Evolutionary conservation across 2,113 vertebrate genomes (phyloP).

Genomic region (Sinocyclocheilus anophthalmus): DNA sequence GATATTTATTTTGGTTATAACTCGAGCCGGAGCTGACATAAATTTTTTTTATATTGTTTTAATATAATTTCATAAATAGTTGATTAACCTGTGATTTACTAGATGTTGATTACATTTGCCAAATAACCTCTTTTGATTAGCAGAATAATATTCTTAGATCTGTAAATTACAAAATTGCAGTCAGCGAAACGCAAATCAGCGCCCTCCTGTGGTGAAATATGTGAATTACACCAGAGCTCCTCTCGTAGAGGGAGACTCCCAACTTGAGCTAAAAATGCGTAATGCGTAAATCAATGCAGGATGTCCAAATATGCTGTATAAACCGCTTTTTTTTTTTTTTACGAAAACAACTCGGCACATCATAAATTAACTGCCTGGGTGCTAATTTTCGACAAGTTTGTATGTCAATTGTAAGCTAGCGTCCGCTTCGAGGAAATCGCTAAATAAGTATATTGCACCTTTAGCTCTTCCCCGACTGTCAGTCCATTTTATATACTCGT

Average conservation of each 20-base stretch:
- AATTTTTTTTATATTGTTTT: background rate
- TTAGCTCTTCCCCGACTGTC: background rate
- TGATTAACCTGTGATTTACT: background rate
- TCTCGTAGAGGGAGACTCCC: background rate
- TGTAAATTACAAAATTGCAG: too few species aligned
- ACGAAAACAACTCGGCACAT: background rate
- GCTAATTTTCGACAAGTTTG: background rate
- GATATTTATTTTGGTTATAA: too few species aligned
- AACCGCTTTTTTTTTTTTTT: too few species aligned
- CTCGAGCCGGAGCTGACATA: background rate
- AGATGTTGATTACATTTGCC: background rate
- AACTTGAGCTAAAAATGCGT: background rate
- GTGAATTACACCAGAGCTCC: background rate
- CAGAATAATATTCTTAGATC: too few species aligned
- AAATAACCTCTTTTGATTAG: too few species aligned
- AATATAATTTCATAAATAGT: background rate
- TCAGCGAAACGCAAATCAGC: background rate
- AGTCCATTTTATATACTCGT: too few species aligned
- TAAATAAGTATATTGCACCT: too few species aligned
- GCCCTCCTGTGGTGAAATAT: background rate
- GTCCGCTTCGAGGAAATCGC: background rate
- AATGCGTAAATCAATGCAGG: too few species aligned
- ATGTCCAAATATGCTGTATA: background rate
- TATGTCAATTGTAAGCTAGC: too few species aligned
- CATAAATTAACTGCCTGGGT: background rate